phyloP scores from a whole-genome alignment of 2,797 vertebrate species.

The Acipenser transmontanus region DNA sequence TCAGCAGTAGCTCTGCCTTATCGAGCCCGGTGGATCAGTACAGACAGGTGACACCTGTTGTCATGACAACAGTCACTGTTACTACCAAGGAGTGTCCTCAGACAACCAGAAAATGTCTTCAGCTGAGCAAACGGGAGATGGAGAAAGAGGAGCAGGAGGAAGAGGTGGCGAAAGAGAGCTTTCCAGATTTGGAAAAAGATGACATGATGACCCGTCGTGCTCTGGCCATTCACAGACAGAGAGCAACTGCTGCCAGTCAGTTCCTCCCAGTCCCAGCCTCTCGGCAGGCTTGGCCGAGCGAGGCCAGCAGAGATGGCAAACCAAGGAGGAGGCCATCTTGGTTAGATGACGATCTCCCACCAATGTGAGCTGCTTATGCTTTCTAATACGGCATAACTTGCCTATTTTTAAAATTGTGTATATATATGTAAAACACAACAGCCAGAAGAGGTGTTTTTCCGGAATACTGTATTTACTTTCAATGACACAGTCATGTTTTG shows the following conservation, averaged over 20 bases:
- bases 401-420: background rate
- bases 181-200: slow-evolving; percentile 29
- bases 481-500: too few relatives aligned
- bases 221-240: slow-evolving; percentile 33
- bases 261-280: slow-evolving; percentile 39
- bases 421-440: background rate
- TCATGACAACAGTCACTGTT: slow-evolving; percentile 21
- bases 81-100: slow-evolving; percentile 31
- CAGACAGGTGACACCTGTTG: slow-evolving; percentile 24
- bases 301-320: slow-evolving; percentile 21
- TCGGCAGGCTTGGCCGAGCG: slow-evolving; percentile 34
- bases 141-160: slow-evolving; percentile 21
- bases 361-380: slow-evolving; percentile 50
- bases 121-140: slow-evolving; percentile 21
- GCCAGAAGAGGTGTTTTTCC: too few relatives aligned
- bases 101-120: slow-evolving; percentile 24
- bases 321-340: slow-evolving; percentile 39
- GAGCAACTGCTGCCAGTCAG: slow-evolving; percentile 27
- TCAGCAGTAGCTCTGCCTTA: slow-evolving; percentile 50
- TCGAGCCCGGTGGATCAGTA: slow-evolving; percentile 53
- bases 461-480: too few relatives aligned
- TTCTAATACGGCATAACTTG: background rate
- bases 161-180: slow-evolving; percentile 14
- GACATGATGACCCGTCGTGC: slow-evolving; percentile 25
- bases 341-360: slow-evolving; percentile 39